A percentile compares a stretch with the other conserved stretches of the same genome.
phyloP scores from a whole-genome alignment of 2,888 invertebrate species.

The Elysia crispata region DNA sequence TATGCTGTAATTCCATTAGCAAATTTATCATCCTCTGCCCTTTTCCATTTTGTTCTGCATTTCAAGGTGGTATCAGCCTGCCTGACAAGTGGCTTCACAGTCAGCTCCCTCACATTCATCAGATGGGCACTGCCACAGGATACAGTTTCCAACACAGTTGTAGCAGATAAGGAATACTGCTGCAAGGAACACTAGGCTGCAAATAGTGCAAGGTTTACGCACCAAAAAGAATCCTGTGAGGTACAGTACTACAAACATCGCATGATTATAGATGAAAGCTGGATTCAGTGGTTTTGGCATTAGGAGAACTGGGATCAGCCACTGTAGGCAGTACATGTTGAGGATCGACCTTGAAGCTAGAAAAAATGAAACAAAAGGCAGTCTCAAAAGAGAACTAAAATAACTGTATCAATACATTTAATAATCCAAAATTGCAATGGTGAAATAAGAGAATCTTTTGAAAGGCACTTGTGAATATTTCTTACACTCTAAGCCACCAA shows the following conservation, averaged over 20 bases:
- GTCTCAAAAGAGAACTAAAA: too few species aligned
- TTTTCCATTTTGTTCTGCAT: background rate
- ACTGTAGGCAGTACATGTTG: constrained; percentile 77
- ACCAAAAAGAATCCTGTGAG: constrained; percentile 97
- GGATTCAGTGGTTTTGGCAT: constrained; percentile 99
- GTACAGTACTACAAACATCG: constrained; percentile 98
- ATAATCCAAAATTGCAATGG: too few species aligned
- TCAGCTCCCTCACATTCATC: constrained; percentile 61
- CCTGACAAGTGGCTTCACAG: constrained; percentile 52
- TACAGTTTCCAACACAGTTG: constrained; percentile 95
- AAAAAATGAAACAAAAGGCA: background rate
- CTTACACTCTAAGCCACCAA: too few species aligned
- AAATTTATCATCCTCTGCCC: background rate
- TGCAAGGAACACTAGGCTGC: constrained; percentile 94
- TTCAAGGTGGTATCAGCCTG: background rate
- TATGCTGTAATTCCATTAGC: too few species aligned
- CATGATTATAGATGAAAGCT: constrained; percentile 92
- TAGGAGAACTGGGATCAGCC: constrained; percentile 93
- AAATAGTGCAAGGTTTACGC: constrained; percentile 97
- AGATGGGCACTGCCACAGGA: constrained; percentile 82
- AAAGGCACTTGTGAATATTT: too few species aligned
- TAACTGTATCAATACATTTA: too few species aligned
- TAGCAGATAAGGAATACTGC: constrained; percentile 97
- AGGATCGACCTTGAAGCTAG: background rate
- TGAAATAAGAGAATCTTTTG: too few species aligned